Evolutionary conservation across 2,888 invertebrate genomes (phyloP).

Genomic region (Perithous albicinctus): DNA sequence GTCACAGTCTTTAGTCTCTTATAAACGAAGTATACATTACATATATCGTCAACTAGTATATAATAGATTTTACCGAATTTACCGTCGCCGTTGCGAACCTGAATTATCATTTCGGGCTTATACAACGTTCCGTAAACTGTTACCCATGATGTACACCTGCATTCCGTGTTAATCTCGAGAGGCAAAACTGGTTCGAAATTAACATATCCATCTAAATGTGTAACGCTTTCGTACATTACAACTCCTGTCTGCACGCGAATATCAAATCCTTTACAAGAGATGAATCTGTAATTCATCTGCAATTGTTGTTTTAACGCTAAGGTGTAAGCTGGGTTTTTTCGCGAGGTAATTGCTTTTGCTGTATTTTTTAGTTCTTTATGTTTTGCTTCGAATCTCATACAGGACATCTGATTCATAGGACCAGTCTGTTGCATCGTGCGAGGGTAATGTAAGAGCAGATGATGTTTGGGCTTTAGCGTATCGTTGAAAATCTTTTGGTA

Average conservation of each 20-base stretch:
- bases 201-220: not conserved
- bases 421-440: constrained; percentile 15
- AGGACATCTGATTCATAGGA: constrained; percentile 12
- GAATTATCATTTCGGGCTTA: constrained; percentile 10
- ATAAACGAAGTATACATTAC: not conserved
- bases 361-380: constrained; percentile 44
- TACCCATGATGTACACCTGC: constrained; percentile 6
- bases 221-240: not conserved
- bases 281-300: constrained; percentile 29
- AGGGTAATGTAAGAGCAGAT: constrained; percentile 40
- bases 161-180: not conserved
- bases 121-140: not conserved
- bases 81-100: not conserved
- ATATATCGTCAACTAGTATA: not conserved
- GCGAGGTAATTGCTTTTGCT: constrained; percentile 34
- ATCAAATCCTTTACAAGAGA: constrained; percentile 9
- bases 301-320: constrained; percentile 45
- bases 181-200: constrained; percentile 15
- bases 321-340: not conserved
- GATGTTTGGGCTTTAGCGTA: constrained; percentile 38
- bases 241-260: not conserved
- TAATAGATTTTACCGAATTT: constrained; percentile 12
- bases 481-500: constrained; percentile 46
- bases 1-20: not conserved
- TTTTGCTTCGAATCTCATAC: constrained; percentile 49